phyloP scores from a whole-genome alignment of 2,797 vertebrate species.

The Pangasius krempfi region DNA sequence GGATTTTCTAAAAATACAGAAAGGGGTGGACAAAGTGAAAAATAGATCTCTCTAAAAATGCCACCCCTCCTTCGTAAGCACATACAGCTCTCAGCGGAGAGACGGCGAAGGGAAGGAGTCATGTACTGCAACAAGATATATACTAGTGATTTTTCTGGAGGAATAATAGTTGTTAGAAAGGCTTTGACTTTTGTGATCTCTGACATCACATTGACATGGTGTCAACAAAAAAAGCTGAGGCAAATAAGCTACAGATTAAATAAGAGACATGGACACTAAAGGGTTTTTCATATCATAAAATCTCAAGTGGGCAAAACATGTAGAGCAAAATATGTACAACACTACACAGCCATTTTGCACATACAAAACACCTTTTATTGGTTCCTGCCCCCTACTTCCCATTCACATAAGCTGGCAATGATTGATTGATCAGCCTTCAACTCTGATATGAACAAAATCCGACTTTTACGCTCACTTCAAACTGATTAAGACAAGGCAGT shows the following conservation, averaged over 20 bases:
- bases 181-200: neutral
- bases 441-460: neutral
- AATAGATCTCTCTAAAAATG: constrained; percentile 61
- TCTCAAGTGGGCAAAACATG: neutral
- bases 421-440: neutral
- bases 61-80: constrained; percentile 30
- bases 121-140: neutral
- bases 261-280: neutral
- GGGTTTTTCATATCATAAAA: neutral
- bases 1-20: constrained; percentile 72
- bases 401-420: neutral
- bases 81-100: constrained; percentile 23
- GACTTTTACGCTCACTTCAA: neutral
- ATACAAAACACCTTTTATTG: neutral
- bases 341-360: neutral
- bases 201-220: neutral
- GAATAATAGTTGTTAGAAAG: neutral
- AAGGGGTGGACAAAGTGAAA: constrained; percentile 60
- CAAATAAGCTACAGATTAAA: neutral
- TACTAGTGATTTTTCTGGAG: too few species aligned
- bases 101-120: constrained; percentile 2
- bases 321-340: neutral
- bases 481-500: neutral
- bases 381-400: too few species aligned
- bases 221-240: neutral